Percentiles rank a stretch among this genome's conserved stretches.
Evolutionary conservation across 2,113 vertebrate species (phyloP).

Genomic region (Tragelaphus buxtoni): DNA sequence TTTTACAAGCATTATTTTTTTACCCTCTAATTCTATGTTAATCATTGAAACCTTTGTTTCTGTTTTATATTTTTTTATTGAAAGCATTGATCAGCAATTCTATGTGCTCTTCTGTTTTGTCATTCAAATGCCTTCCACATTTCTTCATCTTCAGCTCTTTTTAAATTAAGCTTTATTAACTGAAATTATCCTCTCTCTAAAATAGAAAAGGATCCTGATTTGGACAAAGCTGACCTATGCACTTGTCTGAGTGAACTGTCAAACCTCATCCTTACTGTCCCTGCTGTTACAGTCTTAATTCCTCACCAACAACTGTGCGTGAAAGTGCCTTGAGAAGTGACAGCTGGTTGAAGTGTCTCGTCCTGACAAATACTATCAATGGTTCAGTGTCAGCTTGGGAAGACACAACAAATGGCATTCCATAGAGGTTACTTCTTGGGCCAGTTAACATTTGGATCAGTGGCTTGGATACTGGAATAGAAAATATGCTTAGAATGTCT

Average conservation of each 20-base stretch:
- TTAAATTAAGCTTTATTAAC: slow-evolving; percentile 22
- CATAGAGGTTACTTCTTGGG: background rate
- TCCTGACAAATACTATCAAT: slow-evolving; percentile 41
- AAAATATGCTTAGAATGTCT: slow-evolving; percentile 10
- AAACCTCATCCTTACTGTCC: background rate
- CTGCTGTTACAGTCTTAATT: slow-evolving; percentile 29
- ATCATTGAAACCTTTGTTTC: background rate
- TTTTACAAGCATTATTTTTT: background rate
- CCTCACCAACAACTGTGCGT: slow-evolving; percentile 14
- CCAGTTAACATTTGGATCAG: slow-evolving; percentile 17
- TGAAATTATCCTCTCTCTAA: slow-evolving; percentile 34
- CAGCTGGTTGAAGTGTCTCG: slow-evolving; percentile 50
- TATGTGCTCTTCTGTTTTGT: background rate
- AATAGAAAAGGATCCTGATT: slow-evolving; percentile 24
- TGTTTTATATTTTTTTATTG: background rate
- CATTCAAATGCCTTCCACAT: background rate
- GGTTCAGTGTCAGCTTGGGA: background rate
- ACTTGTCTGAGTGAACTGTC: background rate
- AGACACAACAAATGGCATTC: slow-evolving; percentile 43
- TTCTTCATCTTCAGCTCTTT: background rate
- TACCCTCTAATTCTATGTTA: background rate
- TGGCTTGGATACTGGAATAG: background rate
- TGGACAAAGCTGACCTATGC: background rate
- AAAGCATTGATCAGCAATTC: background rate
- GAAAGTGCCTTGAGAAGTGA: slow-evolving; percentile 11